Conservation (phyloP, 2,113 vertebrate species). For the Pyrgilauda ruficollis region DNA sequence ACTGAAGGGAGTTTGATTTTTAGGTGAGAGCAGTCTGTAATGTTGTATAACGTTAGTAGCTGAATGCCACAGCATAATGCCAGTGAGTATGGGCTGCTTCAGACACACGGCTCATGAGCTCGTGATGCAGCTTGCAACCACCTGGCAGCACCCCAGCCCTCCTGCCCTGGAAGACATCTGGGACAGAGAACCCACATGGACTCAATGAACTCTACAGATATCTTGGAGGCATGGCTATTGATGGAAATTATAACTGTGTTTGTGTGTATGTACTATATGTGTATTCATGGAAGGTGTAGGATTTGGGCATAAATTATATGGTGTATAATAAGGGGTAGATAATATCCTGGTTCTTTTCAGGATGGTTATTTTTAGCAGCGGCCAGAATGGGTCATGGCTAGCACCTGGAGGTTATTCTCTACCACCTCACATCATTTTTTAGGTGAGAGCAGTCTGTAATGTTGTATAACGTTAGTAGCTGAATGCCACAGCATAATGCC, state of each 20-base stretch:
- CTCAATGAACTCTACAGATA: not conserved
- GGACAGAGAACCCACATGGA: fast-evolving
- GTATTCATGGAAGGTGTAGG: not conserved
- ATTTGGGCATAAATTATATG: not conserved
- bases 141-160: not conserved
- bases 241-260: not conserved
- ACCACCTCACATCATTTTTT: not conserved
- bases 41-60: not conserved
- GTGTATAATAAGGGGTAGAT: not conserved
- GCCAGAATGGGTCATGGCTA: not conserved
- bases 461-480: not conserved
- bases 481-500: not conserved
- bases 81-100: not conserved
- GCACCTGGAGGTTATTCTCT: not conserved
- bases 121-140: fast-evolving
- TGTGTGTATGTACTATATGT: not conserved
- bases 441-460: too few relatives aligned
- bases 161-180: not conserved
- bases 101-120: not conserved
- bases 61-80: not conserved
- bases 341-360: not conserved
- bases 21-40: not conserved
- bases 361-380: not conserved
- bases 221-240: not conserved
- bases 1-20: not conserved